A percentile compares a stretch with the other conserved stretches of the same genome.
Evolutionary conservation across 2,888 invertebrate species (phyloP).

Genomic region (Leucophora obtusa): DNA sequence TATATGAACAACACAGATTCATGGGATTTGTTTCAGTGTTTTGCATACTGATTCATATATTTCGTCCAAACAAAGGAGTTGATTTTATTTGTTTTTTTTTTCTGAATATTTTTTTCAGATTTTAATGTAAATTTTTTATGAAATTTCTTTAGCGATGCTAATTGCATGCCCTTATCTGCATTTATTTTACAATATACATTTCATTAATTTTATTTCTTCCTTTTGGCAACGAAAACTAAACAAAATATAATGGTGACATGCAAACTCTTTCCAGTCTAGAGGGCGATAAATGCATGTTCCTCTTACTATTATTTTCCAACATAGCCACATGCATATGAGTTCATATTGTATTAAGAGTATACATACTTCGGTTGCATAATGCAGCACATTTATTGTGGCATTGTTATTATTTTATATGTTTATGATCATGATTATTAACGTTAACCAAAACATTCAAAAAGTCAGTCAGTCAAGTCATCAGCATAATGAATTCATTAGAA

Average conservation of each 20-base stretch:
- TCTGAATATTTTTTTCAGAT: too few relatives aligned
- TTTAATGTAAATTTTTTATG: too few relatives aligned
- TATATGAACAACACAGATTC: too few relatives aligned
- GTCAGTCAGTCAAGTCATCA: slow-evolving; percentile 48
- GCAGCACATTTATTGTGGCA: slow-evolving; percentile 38
- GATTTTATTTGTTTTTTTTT: too few relatives aligned
- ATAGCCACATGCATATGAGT: slow-evolving; percentile 57
- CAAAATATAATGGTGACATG: slow-evolving; percentile 54
- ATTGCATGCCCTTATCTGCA: background rate
- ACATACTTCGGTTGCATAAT: slow-evolving; percentile 18
- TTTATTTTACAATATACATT: slow-evolving; percentile 17
- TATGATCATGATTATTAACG: slow-evolving; percentile 26
- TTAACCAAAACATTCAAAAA: slow-evolving; percentile 5
- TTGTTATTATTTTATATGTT: slow-evolving; percentile 27
- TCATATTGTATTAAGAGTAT: too few relatives aligned
- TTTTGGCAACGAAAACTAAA: slow-evolving; percentile 28
- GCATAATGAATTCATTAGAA: slow-evolving; percentile 60
- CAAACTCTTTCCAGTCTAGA: slow-evolving; percentile 63
- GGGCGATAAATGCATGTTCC: slow-evolving; percentile 58
- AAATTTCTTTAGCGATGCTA: background rate
- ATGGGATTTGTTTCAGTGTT: too few relatives aligned
- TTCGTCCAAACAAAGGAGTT: too few relatives aligned
- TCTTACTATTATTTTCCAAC: slow-evolving; percentile 15
- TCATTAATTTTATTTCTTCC: slow-evolving; percentile 41
- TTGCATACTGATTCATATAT: too few relatives aligned